A percentile compares a stretch with the other conserved stretches of the same genome.
Evolutionary conservation across 2,113 vertebrate species (phyloP).

Genomic region (Urocolius indicus): DNA sequence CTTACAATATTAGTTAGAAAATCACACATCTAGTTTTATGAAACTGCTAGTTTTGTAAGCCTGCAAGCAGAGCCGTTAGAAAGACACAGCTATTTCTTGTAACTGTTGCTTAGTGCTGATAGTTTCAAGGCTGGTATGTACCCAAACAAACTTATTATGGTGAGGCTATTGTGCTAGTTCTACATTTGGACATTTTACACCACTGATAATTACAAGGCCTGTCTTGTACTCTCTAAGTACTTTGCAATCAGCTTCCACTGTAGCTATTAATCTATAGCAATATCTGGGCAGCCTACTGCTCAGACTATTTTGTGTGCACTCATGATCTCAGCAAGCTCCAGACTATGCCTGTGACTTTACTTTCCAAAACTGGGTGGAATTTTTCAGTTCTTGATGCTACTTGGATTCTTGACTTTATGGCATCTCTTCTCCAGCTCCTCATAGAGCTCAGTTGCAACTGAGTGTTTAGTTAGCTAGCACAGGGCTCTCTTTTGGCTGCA

Average conservation of each 20-base stretch:
- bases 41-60: too few relatives aligned
- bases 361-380: background rate
- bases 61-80: too few relatives aligned
- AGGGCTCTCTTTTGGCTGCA: background rate
- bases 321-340: background rate
- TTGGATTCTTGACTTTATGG: background rate
- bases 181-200: too few relatives aligned
- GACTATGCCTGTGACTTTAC: background rate
- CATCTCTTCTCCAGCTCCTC: background rate
- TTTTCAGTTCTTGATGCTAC: background rate
- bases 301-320: background rate
- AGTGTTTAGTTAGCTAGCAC: background rate
- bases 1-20: too few relatives aligned
- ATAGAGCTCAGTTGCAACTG: background rate
- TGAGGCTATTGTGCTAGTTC: too few relatives aligned
- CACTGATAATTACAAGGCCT: too few relatives aligned
- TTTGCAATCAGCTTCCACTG: background rate
- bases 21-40: too few relatives aligned
- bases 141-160: too few relatives aligned
- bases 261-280: background rate
- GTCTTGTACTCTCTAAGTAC: background rate
- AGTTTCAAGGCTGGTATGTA: too few relatives aligned
- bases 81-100: too few relatives aligned
- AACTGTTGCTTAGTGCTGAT: too few relatives aligned
- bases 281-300: background rate